Percentiles rank a stretch among this genome's conserved stretches.
Evolutionary conservation across 2,113 vertebrate species (phyloP).

Genomic region (Pantherophis guttatus): DNA sequence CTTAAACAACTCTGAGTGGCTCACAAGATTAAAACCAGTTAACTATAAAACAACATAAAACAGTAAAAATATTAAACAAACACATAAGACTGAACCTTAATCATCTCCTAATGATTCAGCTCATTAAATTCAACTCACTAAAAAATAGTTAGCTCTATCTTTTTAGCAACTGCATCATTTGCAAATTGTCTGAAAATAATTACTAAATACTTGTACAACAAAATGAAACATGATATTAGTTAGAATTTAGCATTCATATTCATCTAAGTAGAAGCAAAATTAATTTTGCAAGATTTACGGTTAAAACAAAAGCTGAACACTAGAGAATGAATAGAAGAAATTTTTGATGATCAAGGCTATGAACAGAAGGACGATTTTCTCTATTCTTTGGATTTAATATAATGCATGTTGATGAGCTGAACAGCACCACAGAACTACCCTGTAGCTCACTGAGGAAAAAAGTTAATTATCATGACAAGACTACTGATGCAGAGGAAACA

Average conservation of each 20-base stretch:
- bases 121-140: neutral
- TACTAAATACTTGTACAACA: conserved; percentile 48
- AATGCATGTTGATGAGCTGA: conserved; percentile 75
- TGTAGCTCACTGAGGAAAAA: conserved; percentile 74
- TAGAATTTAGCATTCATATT: conserved; percentile 38
- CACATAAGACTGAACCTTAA: neutral
- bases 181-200: conserved; percentile 53
- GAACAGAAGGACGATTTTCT: conserved; percentile 64
- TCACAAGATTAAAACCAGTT: neutral
- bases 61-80: neutral
- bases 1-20: neutral
- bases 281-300: conserved; percentile 37
- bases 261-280: conserved; percentile 33
- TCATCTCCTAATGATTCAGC: neutral
- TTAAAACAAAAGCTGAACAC: conserved; percentile 53
- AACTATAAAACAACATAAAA: neutral
- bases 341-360: conserved; percentile 61
- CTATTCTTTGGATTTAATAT: conserved; percentile 75
- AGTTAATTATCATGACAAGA: conserved; percentile 79
- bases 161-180: conserved; percentile 40
- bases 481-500: conserved; percentile 71
- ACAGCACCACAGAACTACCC: conserved; percentile 73
- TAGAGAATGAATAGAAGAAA: conserved; percentile 58
- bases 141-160: conserved; percentile 45
- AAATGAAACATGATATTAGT: conserved; percentile 24